Evolutionary conservation across 2,113 vertebrate species (phyloP).

Genomic region (Ia io): DNA sequence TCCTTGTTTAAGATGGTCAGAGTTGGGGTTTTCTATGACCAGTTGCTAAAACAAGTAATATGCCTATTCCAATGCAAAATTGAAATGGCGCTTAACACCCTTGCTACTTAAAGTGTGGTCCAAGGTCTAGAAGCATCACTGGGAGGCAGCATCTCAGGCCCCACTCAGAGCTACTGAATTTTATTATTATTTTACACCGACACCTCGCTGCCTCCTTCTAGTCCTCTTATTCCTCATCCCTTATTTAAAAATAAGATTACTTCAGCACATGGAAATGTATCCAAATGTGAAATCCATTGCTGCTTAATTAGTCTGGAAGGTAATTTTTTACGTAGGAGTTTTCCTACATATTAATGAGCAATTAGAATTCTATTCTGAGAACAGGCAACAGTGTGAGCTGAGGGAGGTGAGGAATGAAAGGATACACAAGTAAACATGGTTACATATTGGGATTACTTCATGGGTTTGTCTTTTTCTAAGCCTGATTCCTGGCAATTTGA

Average conservation of each 20-base stretch:
- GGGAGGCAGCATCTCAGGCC: neutral
- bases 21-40: neutral
- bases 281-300: conserved; percentile 39
- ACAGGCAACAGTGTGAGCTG: conserved; percentile 73
- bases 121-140: neutral
- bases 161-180: neutral
- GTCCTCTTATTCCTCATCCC: conserved; percentile 67
- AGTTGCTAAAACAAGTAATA: neutral
- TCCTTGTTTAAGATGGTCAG: neutral
- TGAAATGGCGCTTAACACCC: neutral
- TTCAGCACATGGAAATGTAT: conserved; percentile 79
- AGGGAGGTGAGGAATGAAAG: neutral
- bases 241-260: conserved; percentile 78
- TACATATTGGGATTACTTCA: neutral
- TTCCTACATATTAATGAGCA: conserved; percentile 80
- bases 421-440: neutral
- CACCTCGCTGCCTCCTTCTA: conserved; percentile 50
- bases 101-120: neutral
- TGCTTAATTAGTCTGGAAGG: conserved; percentile 76
- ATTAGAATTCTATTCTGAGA: conserved; percentile 79
- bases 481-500: neutral
- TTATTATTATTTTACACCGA: conserved; percentile 49
- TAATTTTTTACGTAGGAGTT: conserved; percentile 78
- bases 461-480: neutral
- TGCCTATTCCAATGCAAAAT: neutral